These are phyloP conservation scores for Lasiurus borealis DNA, from an alignment of 2,113 vertebrate genomes.

Conservation along the genomic window DNA sequence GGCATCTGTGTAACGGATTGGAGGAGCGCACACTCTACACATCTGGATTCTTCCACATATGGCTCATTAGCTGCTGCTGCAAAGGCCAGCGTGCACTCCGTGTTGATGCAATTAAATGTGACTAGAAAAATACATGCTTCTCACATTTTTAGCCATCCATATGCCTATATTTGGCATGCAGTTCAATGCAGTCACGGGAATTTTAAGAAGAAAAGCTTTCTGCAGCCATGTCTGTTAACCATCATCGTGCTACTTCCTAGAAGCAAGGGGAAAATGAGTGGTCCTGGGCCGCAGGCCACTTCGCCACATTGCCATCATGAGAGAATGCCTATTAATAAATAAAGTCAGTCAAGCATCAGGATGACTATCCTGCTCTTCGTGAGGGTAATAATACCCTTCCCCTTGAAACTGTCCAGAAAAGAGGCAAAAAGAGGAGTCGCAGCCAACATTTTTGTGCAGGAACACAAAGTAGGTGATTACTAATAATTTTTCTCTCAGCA, in stretches of 20 bases:
- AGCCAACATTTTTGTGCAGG: background rate
- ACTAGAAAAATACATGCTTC: slow-evolving; percentile 72
- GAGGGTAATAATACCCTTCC: background rate
- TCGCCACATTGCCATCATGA: slow-evolving; percentile 19
- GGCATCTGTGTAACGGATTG: slow-evolving; percentile 60
- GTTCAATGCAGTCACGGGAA: slow-evolving; percentile 59
- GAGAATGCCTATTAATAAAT: slow-evolving; percentile 45
- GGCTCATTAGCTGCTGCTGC: slow-evolving; percentile 57
- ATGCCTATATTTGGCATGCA: slow-evolving; percentile 61
- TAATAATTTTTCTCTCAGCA: background rate
- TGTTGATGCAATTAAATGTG: slow-evolving; percentile 64
- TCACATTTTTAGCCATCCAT: slow-evolving; percentile 70
- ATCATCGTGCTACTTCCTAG: slow-evolving; percentile 71
- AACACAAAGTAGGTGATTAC: slow-evolving; percentile 56
- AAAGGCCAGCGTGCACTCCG: slow-evolving; percentile 49
- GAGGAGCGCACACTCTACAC: slow-evolving; percentile 34
- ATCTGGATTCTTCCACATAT: slow-evolving; percentile 56
- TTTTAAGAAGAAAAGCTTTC: slow-evolving; percentile 66
- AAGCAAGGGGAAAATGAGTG: slow-evolving; percentile 59
- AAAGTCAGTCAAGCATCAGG: background rate
- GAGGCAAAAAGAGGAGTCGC: background rate
- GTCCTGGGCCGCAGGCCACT: slow-evolving; percentile 32
- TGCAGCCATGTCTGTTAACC: slow-evolving; percentile 70
- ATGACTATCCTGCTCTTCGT: background rate
- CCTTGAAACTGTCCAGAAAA: slow-evolving; percentile 4